Evolutionary conservation across 1,140 invertebrate species (phyloP), one percentile per base, ranked within the genome.

Genomic region (Zaprionus nigranus): DNA sequence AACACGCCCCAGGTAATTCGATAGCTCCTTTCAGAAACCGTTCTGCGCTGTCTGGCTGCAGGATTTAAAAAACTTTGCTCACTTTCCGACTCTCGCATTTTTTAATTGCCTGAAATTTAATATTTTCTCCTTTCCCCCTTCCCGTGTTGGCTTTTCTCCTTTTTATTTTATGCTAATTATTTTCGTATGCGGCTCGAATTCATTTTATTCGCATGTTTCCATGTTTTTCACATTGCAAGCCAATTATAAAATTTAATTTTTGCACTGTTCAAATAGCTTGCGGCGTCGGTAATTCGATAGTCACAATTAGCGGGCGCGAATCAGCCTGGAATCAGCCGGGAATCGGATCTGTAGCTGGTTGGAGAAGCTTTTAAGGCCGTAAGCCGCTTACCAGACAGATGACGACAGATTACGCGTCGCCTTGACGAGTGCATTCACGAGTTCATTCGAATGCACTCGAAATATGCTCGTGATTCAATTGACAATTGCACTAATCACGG

Each of bases 71-170:
- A 79, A 61, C 77, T 66, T 77, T 66, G 80, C 68, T 74, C 77
- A 75, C 80, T 87, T 87, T 83, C 30, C 49, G 62, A 69, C 72
- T 77, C 65, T 72, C 58, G 64, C 73, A 65, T 82, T 80, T 85
- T 90, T 90, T 88, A 90, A 88, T 88, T 88, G 85, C 85, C 38
- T 88, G 85, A 90, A 88, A 88, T 85, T 85, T 90, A 88, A 88
- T 88, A 90, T 88, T 88, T 43, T 0, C 46, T 43, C 51, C 51
- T 26, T 43, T 0, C 46, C 49, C 51, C 51, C n/a, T 38, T 60
- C 58, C 28, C 13, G 79, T 53, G 67, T 80, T 79, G 66, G 28
- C 28, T 30, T 30, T 7, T 30, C 28, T 30, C 20, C 46, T 20
- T 78, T 71, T 87, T 68, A 78, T 78, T 81, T 85, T 76, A 79